Conservation (phyloP, 1,140 invertebrate species). For the Ceratina australensis region DNA sequence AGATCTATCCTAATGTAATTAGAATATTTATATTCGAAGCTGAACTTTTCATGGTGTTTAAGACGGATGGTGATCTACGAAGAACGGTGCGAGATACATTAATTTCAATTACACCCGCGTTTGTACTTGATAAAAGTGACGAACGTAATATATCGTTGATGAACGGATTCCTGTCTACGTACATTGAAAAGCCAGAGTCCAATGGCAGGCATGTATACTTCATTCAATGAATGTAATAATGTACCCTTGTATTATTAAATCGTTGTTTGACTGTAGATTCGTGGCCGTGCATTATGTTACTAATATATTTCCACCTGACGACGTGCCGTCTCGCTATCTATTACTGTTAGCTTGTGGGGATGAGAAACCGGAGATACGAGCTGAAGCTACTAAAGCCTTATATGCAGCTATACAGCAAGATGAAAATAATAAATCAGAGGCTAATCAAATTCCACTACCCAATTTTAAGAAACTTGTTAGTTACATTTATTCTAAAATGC, state of each 20-base stretch:
- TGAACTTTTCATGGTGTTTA: slow-evolving; percentile 45
- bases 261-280: slow-evolving; percentile 78
- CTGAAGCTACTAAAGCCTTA: slow-evolving; percentile 86
- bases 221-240: slow-evolving; percentile 58
- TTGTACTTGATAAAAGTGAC: slow-evolving; percentile 73
- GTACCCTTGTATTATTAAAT: slow-evolving; percentile 81
- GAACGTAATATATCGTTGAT: slow-evolving; percentile 76
- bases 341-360: slow-evolving; percentile 92
- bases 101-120: slow-evolving; percentile 81
- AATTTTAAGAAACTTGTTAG: slow-evolving; percentile 83
- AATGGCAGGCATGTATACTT: slow-evolving; percentile 67
- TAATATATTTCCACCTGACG: slow-evolving; percentile 89
- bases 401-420: slow-evolving; percentile 82
- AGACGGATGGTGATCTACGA: slow-evolving; percentile 80
- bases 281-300: slow-evolving; percentile 91
- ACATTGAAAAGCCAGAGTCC: slow-evolving; percentile 73
- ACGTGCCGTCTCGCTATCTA: slow-evolving; percentile 90
- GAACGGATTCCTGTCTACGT: slow-evolving; percentile 79
- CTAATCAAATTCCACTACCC: slow-evolving; percentile 68
- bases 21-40: slow-evolving; percentile 17
- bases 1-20: background rate
- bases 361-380: slow-evolving; percentile 88
- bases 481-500: slow-evolving; percentile 84
- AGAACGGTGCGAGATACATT: slow-evolving; percentile 82
- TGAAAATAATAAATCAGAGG: slow-evolving; percentile 70